Conservation (phyloP, 1,140 invertebrate genomes). For the Papilio glaucus region DNA sequence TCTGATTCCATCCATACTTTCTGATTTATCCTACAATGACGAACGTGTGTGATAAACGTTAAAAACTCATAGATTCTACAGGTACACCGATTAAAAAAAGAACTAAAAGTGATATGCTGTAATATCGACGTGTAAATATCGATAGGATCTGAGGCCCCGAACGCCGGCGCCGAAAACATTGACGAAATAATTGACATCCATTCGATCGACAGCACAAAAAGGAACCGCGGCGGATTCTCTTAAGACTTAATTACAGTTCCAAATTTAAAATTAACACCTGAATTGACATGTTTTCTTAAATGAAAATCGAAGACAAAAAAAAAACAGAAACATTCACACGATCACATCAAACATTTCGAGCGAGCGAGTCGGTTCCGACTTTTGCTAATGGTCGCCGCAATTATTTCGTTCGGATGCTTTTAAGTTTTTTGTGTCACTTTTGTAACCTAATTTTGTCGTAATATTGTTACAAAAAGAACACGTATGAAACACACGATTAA, state of each 20-base stretch:
- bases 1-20: no score
- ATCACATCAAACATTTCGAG: constrained; percentile 6
- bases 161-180: constrained; percentile 58
- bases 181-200: constrained; percentile 76
- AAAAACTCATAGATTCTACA: constrained; percentile 13
- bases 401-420: constrained; percentile 32
- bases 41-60: not conserved
- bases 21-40: no score
- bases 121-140: constrained; percentile 65
- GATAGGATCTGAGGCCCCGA: constrained; percentile 50
- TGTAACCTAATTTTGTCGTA: constrained; percentile 24
- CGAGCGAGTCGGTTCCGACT: constrained; percentile 22
- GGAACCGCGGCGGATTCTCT: constrained; percentile 52
- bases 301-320: constrained; percentile 18
- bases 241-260: constrained; percentile 56
- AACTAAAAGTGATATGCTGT: constrained; percentile 51
- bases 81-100: constrained; percentile 39
- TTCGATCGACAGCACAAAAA: constrained; percentile 48
- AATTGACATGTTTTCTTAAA: constrained; percentile 48
- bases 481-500: not conserved
- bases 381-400: constrained; percentile 33
- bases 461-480: not conserved
- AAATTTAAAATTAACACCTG: constrained; percentile 57
- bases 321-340: constrained; percentile 32
- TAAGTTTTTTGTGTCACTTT: constrained; percentile 26